Evolutionary conservation across 2,113 vertebrate species (phyloP), one percentile per base, ranked within the genome.

Genomic region (Trichechus manatus): DNA sequence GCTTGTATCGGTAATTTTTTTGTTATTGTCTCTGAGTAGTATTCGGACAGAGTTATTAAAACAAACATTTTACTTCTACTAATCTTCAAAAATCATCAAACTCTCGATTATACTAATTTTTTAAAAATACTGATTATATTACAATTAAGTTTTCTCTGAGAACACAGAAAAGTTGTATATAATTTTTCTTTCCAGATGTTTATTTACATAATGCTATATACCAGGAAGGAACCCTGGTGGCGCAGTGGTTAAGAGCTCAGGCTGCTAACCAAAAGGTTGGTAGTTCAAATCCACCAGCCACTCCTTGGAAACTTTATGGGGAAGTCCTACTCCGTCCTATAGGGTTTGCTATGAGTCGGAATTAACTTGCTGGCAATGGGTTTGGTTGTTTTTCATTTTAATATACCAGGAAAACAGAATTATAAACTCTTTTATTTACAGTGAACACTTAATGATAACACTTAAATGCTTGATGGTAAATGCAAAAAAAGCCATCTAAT

Each of bases 21-120:
- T 86, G 25, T 82, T 74, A 89, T 47, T 75, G 64, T 75, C 19
- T 68, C 22, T 42, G 23, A 63, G 5, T 31, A 74, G 42, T 84
- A 92, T 84, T 56, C 22, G 15, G 53, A 56, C 15, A 56, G 13
- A 82, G 56, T 89, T 72, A 90, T 82, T 75, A 72, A 78, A 84
- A 61, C n/a, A 31, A 93, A 68, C 22, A 93, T 87, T 93, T 87
- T 82, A 81, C 47, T 86, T 86, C 9, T 14, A 68, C 10, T 89
- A 56, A 4, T 85, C 56, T 93, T 81, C 33, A 31, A 13, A 87
- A 64, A 87, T 15, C 79, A 74, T 25, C 22, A 85, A 19, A 17
- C 53, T 90, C 33, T 90, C 22, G 33, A 66, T n/a, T 87, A 20
- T 66, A 80, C 42, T 90, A 70, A 17, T 64, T 50, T 79, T 36